Conservation (phyloP, 2,888 invertebrate species). For the Trichogramma evanescens region DNA sequence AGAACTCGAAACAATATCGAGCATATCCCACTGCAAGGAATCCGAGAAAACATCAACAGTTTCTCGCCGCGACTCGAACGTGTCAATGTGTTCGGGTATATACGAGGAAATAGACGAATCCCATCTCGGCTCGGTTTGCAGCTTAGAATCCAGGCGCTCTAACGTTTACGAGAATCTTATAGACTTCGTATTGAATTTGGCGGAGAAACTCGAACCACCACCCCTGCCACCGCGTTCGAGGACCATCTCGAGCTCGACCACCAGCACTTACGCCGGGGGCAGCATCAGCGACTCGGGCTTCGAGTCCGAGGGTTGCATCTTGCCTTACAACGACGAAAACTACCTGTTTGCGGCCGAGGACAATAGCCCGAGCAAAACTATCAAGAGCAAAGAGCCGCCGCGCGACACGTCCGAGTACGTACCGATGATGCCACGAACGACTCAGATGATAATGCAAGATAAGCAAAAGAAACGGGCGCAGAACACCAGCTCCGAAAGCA, state of each 20-base stretch:
- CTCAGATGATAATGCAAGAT: conserved; percentile 31
- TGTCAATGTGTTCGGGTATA: conserved; percentile 60
- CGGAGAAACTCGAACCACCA: conserved; percentile 40
- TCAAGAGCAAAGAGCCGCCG: conserved; percentile 5
- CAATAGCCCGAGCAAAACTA: conserved; percentile 17
- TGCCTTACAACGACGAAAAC: conserved; percentile 33
- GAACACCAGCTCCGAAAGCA: conserved; percentile 31
- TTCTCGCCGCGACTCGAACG: conserved; percentile 50
- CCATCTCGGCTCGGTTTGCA: conserved; percentile 8
- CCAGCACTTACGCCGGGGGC: neutral
- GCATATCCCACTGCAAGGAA: too few species aligned
- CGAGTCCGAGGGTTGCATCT: conserved; percentile 37
- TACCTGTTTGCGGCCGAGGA: conserved; percentile 33
- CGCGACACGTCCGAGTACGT: conserved; percentile 40
- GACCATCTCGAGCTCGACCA: conserved; percentile 30
- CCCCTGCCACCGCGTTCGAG: conserved; percentile 49
- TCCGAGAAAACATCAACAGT: neutral
- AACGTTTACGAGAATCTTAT: conserved; percentile 45
- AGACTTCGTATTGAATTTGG: conserved; percentile 36
- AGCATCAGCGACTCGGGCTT: conserved; percentile 36
- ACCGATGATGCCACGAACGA: conserved; percentile 39
- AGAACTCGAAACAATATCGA: too few species aligned
- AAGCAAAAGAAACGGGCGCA: conserved; percentile 28
- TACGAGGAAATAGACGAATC: conserved; percentile 62
- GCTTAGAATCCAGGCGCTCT: conserved; percentile 21